These are phyloP conservation scores for Anastrepha ludens DNA, from an alignment of 1,140 invertebrate genomes.

Conservation along the genomic window DNA sequence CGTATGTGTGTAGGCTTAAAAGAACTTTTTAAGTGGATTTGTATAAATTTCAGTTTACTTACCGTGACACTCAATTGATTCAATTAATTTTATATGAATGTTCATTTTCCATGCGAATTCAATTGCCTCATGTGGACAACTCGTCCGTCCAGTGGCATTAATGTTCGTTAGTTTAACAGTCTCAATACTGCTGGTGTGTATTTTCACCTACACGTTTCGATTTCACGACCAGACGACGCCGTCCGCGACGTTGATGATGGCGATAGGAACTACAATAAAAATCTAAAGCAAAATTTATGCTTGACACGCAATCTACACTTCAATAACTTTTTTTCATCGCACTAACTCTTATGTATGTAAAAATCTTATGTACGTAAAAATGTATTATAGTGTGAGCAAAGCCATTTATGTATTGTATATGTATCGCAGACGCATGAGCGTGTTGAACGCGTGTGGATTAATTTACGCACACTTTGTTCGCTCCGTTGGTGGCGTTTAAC, in stretches of 20 bases:
- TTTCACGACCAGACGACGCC: neutral
- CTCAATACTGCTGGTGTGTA: neutral
- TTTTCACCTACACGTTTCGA: neutral
- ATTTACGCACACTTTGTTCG: neutral
- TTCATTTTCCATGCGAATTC: neutral
- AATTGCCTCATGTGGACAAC: neutral
- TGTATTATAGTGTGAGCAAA: neutral
- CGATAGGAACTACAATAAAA: conserved; percentile 14
- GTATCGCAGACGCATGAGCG: neutral
- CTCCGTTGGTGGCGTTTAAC: neutral
- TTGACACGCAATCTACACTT: conserved; percentile 18
- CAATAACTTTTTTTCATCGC: neutral
- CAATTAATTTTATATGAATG: conserved; percentile 31
- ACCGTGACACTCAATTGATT: neutral
- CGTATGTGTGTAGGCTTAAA: too few species aligned
- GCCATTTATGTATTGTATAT: neutral
- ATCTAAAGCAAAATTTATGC: conserved; percentile 15
- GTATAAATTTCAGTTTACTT: neutral
- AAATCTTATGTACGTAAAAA: neutral
- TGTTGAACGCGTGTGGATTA: neutral
- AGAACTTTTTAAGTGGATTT: neutral
- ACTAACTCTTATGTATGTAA: neutral
- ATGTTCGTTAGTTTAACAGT: neutral
- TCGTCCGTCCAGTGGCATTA: neutral
- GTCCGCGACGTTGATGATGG: neutral